Base-by-base conservation (phyloP, 37 sponge, comb jelly and placozoan species). In the Mnemiopsis leidyi region DNA sequence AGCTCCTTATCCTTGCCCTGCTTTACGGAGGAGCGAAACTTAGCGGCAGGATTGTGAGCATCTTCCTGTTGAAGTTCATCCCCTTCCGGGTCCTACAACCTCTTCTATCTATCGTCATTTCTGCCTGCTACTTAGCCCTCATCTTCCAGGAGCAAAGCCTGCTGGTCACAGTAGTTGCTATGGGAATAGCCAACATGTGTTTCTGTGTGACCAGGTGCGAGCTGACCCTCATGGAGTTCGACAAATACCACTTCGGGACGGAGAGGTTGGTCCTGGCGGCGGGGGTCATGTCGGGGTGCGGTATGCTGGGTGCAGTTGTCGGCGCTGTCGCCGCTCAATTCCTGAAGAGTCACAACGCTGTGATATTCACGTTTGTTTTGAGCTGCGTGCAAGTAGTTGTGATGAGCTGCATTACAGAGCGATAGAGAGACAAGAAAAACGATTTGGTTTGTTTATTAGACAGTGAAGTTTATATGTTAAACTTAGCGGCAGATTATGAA, bases 161-260 rank as follows among this genome's bases (percentile, higher is more conserved):
- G 5, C 0, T 77, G 1, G 36, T 32, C 32, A 77, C 36, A 3
- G 79, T 77, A 1, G 20, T 77, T 32, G 34, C 32, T 32, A 32
- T 77, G 35, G 79, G 79, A 9, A 31, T 77, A 32, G 79, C 79
- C 1, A 77, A 77, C 35, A 77, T 77, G 79, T 26, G 32, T 26
- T 77, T 32, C 79, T 77, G 79, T 77, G 79, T 77, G 1, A 31
- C 79, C 1, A 1, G 79, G 20, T 31, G 26, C 16, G 79, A 77
- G 1, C 79, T 77, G 18, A 77, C 79, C 18, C 79, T 77, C 3
- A 77, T 77, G 79, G 79, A 77, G 35, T 31, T 32, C 1, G 79
- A 77, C 36, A 1, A 31, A 1, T 5, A 31, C 79, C 33, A 31
- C 36, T 77, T 77, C 36, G 79, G 79, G 20, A 32, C 36, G 36